Evolutionary conservation across 2,113 vertebrate species (phyloP), one percentile per base, ranked within the genome.

Genomic region (Pterocles burchelli): DNA sequence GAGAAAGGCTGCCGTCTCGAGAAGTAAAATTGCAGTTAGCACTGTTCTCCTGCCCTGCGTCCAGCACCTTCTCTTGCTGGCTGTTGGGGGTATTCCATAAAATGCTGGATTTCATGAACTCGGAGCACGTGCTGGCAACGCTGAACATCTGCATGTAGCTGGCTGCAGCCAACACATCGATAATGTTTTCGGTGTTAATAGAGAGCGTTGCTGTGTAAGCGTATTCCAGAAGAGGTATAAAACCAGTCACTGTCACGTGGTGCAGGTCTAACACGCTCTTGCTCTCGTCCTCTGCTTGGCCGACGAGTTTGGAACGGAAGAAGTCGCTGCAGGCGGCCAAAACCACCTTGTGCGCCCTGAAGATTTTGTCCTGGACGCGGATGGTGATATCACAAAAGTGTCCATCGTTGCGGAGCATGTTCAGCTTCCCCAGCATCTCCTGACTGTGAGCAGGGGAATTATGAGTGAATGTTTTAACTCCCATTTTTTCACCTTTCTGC

Each of bases 81-180:
- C 97, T 97, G 97, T 96, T 98, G 77, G 98, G 97, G 0, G 99
- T 98, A 55, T 99, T 99, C 99, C 99, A 99, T 45, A 99, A 97
- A 95, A 99, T 99, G 93, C 99, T 99, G 62, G 99, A 99, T 96
- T 99, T 99, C 99, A 99, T 99, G 97, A 99, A 99, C 57, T 99
- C 99, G 0, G 99, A 99, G 97, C 99, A 99, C 0, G 99, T 99
- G 93, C 99, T 99, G 9, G 99, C 99, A 80, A 99, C 99, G 4
- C 99, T 98, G 83, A 99, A 99, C 99, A 99, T 99, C 96, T 99
- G 99, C 99, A 99, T 99, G 95, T 99, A 99, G 95, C 99, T 99
- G 54, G 99, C 99, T 7, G 99, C 99, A 1, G 99, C 99, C 88
- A 99, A 95, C 41, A 99, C 99, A 11, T 99, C 99, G 13, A 99